A percentile compares a stretch with the other conserved stretches of the same genome.
These are phyloP conservation scores for Melieria omissa DNA, from an alignment of 2,888 invertebrate species.

Conservation along the genomic window DNA sequence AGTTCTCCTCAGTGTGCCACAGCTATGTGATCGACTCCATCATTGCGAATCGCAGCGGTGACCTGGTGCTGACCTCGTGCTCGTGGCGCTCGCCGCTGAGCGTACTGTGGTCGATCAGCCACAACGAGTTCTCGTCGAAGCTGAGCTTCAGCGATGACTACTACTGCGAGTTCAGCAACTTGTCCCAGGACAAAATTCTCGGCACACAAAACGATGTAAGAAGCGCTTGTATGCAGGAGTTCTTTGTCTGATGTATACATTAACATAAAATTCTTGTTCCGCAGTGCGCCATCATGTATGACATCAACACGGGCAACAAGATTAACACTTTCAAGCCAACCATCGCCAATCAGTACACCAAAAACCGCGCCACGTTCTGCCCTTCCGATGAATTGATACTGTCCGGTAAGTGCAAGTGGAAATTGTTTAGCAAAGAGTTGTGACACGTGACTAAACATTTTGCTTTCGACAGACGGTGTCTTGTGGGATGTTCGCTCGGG, in stretches of 20 bases:
- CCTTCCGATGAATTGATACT: constrained; percentile 94
- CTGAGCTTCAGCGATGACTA: constrained; percentile 84
- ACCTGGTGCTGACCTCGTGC: constrained; percentile 84
- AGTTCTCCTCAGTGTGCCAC: constrained; percentile 82
- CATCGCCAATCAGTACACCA: constrained; percentile 91
- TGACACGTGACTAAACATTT: neutral
- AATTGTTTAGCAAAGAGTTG: neutral
- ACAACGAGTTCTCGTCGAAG: constrained; percentile 68
- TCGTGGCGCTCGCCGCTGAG: constrained; percentile 85
- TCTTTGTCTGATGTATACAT: neutral
- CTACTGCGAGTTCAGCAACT: constrained; percentile 91
- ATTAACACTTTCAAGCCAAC: constrained; percentile 80
- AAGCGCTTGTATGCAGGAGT: constrained; percentile 36
- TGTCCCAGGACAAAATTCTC: constrained; percentile 84
- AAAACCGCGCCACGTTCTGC: constrained; percentile 94
- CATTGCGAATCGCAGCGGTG: constrained; percentile 79
- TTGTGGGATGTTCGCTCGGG: constrained; percentile 91
- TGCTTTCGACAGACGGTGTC: constrained; percentile 79
- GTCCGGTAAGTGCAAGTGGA: constrained; percentile 69
- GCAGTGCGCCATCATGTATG: constrained; percentile 76
- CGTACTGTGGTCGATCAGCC: constrained; percentile 63
- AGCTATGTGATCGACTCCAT: constrained; percentile 87
- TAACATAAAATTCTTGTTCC: constrained; percentile 23
- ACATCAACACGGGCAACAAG: constrained; percentile 82
- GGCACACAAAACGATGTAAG: constrained; percentile 82